phyloP scores from a whole-genome alignment of 1,140 invertebrate genomes.

The Lepidurus apus region DNA sequence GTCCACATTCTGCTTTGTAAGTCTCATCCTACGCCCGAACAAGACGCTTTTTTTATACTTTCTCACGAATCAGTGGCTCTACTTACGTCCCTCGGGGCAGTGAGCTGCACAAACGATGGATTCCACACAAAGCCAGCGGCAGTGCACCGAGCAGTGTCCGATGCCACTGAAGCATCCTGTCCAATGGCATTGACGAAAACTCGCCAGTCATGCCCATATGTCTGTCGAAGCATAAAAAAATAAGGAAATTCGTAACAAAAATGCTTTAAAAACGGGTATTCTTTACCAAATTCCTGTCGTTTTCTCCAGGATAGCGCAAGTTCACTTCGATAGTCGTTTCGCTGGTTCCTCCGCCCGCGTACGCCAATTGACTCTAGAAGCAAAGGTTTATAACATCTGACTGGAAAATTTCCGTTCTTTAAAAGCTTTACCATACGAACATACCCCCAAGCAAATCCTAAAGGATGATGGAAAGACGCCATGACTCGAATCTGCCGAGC shows the following conservation, averaged over 20 bases:
- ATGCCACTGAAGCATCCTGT: conserved; percentile 80
- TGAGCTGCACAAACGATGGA: conserved; percentile 82
- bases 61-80: conserved; percentile 6
- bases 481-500: conserved; percentile 77
- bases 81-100: conserved; percentile 78
- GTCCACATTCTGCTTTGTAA: conserved; percentile 78
- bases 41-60: not conserved
- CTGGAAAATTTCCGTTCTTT: not conserved
- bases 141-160: conserved; percentile 71
- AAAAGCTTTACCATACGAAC: conserved; percentile 65
- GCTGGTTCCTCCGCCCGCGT: conserved; percentile 76
- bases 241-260: not conserved
- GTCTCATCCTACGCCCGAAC: conserved; percentile 59
- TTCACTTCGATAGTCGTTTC: conserved; percentile 86
- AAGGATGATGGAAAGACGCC: conserved; percentile 85
- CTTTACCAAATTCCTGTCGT: conserved; percentile 70
- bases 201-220: conserved; percentile 80
- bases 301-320: conserved; percentile 71
- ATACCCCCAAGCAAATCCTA: conserved; percentile 78
- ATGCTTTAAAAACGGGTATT: conserved; percentile 28
- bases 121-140: conserved; percentile 90
- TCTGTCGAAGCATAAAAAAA: conserved; percentile 51
- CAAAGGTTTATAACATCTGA: conserved; percentile 35
- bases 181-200: conserved; percentile 88
- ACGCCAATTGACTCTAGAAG: conserved; percentile 70